phyloP scores from a whole-genome alignment of 53 echinoderm and acorn worm species.

The Holothuria scabra region DNA sequence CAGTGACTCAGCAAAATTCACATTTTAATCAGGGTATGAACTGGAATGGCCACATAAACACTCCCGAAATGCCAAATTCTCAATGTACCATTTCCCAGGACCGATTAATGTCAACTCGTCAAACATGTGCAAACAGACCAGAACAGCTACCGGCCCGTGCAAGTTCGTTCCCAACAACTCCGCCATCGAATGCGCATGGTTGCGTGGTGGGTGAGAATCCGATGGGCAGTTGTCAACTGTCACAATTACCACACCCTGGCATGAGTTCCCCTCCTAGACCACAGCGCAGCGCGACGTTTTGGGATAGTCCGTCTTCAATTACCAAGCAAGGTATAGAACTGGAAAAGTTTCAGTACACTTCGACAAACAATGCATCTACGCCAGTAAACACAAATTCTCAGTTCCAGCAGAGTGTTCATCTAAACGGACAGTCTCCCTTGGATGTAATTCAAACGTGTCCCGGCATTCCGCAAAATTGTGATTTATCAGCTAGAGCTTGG shows the following conservation, averaged over 20 bases:
- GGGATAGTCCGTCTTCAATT: slow-evolving; percentile 6
- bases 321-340: slow-evolving; percentile 1
- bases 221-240: slow-evolving; percentile 4
- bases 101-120: not conserved
- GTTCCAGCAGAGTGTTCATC: too few species aligned
- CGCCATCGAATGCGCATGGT: not conserved
- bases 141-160: not conserved
- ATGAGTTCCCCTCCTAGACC: not conserved
- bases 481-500: slow-evolving; percentile 18
- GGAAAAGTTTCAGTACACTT: slow-evolving; percentile 21
- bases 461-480: slow-evolving; percentile 10
- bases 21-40: slow-evolving; percentile 10
- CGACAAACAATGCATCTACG: not conserved
- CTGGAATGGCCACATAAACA: not conserved
- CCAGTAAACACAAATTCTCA: not conserved
- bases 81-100: not conserved
- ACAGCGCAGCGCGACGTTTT: not conserved
- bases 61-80: slow-evolving; percentile 13
- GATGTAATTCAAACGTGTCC: not conserved
- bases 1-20: not conserved
- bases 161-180: slow-evolving; percentile 16
- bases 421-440: too few species aligned
- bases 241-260: not conserved
- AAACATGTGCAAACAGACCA: not conserved
- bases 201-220: not conserved